A percentile compares a stretch with the other conserved stretches of the same genome.
Evolutionary conservation across 1,140 invertebrate genomes (phyloP).

Genomic region (Neodiprion pinetum): DNA sequence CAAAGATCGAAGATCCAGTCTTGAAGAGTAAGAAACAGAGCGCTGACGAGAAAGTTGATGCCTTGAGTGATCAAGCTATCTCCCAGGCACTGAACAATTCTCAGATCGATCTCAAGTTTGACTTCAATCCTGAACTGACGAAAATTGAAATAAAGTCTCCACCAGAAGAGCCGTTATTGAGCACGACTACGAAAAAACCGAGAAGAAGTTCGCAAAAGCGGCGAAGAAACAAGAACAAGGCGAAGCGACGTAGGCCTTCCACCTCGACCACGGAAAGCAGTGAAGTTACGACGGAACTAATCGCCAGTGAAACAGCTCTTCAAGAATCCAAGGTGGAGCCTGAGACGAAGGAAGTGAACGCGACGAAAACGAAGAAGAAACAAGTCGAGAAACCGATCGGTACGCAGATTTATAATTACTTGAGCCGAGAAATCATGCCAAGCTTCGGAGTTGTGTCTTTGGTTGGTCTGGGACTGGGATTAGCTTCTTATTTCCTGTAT

Average conservation of each 20-base stretch:
- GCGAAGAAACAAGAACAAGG: constrained; percentile 69
- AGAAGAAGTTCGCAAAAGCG: constrained; percentile 54
- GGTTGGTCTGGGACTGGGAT: constrained; percentile 74
- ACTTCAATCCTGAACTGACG: constrained; percentile 47
- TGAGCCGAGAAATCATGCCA: constrained; percentile 80
- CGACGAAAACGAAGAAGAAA: constrained; percentile 53
- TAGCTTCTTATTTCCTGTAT: constrained; percentile 79
- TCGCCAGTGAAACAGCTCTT: constrained; percentile 40
- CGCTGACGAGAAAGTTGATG: constrained; percentile 25
- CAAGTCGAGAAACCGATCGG: constrained; percentile 65
- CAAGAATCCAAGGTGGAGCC: constrained; percentile 58
- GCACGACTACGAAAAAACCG: constrained; percentile 58
- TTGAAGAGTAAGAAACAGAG: constrained; percentile 45
- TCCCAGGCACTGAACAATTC: constrained; percentile 28
- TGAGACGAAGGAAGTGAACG: constrained; percentile 57
- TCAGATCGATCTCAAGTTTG: constrained; percentile 46
- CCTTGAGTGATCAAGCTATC: constrained; percentile 13
- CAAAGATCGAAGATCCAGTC: constrained; percentile 47
- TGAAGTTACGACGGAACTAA: constrained; percentile 22
- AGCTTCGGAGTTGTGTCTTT: constrained; percentile 76
- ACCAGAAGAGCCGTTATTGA: constrained; percentile 12
- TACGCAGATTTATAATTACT: constrained; percentile 79
- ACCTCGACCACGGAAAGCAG: constrained; percentile 34
- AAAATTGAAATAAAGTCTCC: constrained; percentile 34
- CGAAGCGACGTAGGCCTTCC: constrained; percentile 62